Evolutionary conservation across 2,113 vertebrate genomes (phyloP).

Genomic region (Nannospalax galili): DNA sequence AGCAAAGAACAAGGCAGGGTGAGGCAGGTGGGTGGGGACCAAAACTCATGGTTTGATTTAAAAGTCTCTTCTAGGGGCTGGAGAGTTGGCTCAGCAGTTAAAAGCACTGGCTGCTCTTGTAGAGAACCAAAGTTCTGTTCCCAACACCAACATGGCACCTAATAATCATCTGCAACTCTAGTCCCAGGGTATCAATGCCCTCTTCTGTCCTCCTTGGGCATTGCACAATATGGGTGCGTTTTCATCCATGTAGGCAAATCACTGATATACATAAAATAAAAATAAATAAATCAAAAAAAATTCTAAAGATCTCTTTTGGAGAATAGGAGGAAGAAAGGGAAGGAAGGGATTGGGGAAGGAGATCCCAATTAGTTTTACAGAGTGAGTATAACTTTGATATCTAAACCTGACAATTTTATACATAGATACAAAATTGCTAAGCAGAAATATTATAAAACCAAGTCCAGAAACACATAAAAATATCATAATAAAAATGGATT

Average conservation of each 20-base stretch:
- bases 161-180: too few relatives aligned
- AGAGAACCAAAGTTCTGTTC: too few relatives aligned
- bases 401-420: neutral
- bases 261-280: too few relatives aligned
- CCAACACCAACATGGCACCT: too few relatives aligned
- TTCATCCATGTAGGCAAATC: too few relatives aligned
- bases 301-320: too few relatives aligned
- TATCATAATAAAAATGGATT: neutral
- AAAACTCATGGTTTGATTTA: slow-evolving; percentile 10
- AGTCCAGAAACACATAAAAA: slow-evolving; percentile 24
- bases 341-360: neutral
- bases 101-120: too few relatives aligned
- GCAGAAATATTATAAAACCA: slow-evolving; percentile 36
- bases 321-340: neutral
- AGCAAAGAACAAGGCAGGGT: neutral
- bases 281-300: too few relatives aligned
- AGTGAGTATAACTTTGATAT: neutral
- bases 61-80: neutral
- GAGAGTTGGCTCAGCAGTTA: too few relatives aligned
- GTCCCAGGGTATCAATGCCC: too few relatives aligned
- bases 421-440: slow-evolving; percentile 48
- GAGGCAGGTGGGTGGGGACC: neutral
- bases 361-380: neutral
- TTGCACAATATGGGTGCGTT: too few relatives aligned
- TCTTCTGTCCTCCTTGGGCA: too few relatives aligned